Percentiles rank a stretch among this genome's conserved stretches.
Evolutionary conservation across 2,797 vertebrate genomes (phyloP).

Genomic region (Balearica regulorum): DNA sequence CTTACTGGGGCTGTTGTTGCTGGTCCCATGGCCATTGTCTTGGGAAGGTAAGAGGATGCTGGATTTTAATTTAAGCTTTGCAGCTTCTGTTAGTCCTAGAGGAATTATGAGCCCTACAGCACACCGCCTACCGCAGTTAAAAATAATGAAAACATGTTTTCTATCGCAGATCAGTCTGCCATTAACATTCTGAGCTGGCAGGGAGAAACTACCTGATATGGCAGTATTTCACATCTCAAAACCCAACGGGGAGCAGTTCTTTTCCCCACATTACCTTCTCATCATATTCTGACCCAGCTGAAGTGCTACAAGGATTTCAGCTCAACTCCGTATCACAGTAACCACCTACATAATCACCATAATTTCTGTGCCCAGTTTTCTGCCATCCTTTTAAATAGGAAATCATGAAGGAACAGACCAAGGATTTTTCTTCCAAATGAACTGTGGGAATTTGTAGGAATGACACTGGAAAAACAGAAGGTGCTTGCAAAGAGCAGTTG

Average conservation of each 20-base stretch:
- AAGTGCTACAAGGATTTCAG: neutral
- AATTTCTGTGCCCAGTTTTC: neutral
- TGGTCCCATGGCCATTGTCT: slow-evolving; percentile 84
- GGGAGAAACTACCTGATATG: neutral
- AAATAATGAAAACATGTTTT: neutral
- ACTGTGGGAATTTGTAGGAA: neutral
- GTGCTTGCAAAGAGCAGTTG: neutral
- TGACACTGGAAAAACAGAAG: neutral
- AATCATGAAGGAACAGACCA: neutral
- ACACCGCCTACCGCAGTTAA: neutral
- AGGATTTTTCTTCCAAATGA: neutral
- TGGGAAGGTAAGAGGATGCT: slow-evolving; percentile 82
- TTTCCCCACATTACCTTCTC: neutral
- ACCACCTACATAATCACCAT: neutral
- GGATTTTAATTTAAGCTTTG: neutral
- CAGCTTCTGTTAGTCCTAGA: neutral
- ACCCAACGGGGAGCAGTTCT: rapidly evolving
- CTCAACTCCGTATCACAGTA: neutral
- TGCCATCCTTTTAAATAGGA: neutral
- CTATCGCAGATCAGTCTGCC: neutral
- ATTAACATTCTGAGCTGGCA: neutral
- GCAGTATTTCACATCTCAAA: neutral
- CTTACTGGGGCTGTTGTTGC: slow-evolving; percentile 82
- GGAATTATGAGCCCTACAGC: neutral
- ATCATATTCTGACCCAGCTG: neutral